A percentile compares a stretch with the other conserved stretches of the same genome.
Conservation (phyloP, 2,888 invertebrate genomes). For the Drosophila peninsularis region DNA sequence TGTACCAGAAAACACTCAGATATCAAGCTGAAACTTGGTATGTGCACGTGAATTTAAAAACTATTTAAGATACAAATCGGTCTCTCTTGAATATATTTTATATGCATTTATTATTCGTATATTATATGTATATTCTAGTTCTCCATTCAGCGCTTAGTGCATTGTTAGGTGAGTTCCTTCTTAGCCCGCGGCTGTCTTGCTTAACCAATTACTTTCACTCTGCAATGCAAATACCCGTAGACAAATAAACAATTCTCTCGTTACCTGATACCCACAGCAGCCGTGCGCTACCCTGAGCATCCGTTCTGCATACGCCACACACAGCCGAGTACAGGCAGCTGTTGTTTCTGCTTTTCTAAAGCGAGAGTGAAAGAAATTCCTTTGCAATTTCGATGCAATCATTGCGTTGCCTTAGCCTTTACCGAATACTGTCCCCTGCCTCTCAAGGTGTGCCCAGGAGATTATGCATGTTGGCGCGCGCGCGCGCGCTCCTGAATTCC, state of each 20-base stretch:
- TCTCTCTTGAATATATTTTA: not conserved
- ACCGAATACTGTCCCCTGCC: constrained; percentile 49
- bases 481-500: constrained; percentile 10
- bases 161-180: not conserved
- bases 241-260: constrained; percentile 53
- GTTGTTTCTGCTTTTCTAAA: constrained; percentile 32
- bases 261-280: constrained; percentile 58
- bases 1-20: not conserved
- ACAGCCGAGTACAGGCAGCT: constrained; percentile 33
- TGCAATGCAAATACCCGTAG: constrained; percentile 50
- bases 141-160: not conserved
- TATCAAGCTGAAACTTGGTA: not conserved
- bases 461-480: constrained; percentile 70
- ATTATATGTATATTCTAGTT: not conserved
- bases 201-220: constrained; percentile 53
- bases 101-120: not conserved
- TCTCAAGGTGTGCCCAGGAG: constrained; percentile 61
- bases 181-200: not conserved
- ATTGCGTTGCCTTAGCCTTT: constrained; percentile 41
- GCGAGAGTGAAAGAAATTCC: constrained; percentile 32
- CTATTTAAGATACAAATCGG: not conserved
- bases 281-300: constrained; percentile 15
- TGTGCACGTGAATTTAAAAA: not conserved
- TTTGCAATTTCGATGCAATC: constrained; percentile 67
- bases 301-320: constrained; percentile 56